Conservation (phyloP, 2,113 vertebrate species). For the Lamprologus ornatipinnis region DNA sequence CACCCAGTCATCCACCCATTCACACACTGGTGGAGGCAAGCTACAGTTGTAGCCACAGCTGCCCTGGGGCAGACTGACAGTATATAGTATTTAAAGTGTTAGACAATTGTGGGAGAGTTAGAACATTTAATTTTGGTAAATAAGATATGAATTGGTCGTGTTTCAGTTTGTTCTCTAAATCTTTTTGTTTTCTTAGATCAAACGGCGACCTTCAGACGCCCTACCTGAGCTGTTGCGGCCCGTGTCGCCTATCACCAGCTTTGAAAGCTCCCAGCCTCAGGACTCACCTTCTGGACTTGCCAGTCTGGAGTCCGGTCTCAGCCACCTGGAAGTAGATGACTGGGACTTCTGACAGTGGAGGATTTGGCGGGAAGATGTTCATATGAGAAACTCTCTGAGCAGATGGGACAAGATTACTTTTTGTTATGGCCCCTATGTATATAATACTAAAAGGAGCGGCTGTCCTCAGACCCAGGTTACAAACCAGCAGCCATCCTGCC, state of each 20-base stretch:
- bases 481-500: constrained; percentile 35
- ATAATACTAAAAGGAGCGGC: constrained; percentile 23
- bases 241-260: constrained; percentile 79
- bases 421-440: constrained; percentile 23
- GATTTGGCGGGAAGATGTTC: not conserved
- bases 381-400: not conserved
- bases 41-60: no score
- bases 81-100: not conserved
- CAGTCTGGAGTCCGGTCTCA: constrained; percentile 82
- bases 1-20: no score
- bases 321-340: constrained; percentile 91
- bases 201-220: constrained; percentile 84
- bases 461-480: constrained; percentile 8
- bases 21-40: no score
- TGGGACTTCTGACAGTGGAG: constrained; percentile 87
- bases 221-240: constrained; percentile 88
- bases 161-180: not conserved
- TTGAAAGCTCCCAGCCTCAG: constrained; percentile 72
- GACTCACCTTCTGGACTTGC: constrained; percentile 80
- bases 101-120: not conserved
- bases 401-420: not conserved
- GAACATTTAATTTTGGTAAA: not conserved
- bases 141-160: not conserved
- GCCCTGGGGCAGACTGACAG: no score
- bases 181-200: constrained; percentile 74